Conservation (phyloP, 2,888 invertebrate species). For the Melitaea athalia region DNA sequence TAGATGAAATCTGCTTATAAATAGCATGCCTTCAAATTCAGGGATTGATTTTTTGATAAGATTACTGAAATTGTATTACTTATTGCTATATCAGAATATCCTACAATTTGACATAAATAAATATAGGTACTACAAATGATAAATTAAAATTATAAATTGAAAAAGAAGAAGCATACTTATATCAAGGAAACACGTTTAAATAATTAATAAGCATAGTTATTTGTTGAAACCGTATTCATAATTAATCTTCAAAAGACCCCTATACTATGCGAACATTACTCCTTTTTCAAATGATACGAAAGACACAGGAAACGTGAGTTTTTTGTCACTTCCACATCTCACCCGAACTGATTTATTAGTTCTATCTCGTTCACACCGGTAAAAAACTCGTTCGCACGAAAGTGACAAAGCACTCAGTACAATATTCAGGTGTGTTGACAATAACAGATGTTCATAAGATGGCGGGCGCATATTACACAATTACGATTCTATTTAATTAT, state of each 20-base stretch:
- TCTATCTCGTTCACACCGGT: slow-evolving; percentile 50
- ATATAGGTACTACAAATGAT: neutral
- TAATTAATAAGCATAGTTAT: neutral
- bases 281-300: slow-evolving; percentile 81
- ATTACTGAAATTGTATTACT: neutral
- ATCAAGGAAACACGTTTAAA: neutral
- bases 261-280: slow-evolving; percentile 68
- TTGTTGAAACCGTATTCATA: neutral
- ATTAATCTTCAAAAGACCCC: slow-evolving; percentile 16
- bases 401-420: slow-evolving; percentile 49
- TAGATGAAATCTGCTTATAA: slow-evolving; percentile 36
- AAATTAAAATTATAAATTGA: neutral
- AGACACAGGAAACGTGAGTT: slow-evolving; percentile 81
- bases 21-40: neutral
- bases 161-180: neutral
- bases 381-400: slow-evolving; percentile 39
- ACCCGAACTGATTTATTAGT: slow-evolving; percentile 54
- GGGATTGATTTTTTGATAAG: neutral
- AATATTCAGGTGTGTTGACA: slow-evolving; percentile 80
- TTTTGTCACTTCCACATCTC: slow-evolving; percentile 81
- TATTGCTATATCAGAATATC: neutral
- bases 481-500: slow-evolving; percentile 81
- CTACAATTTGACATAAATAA: neutral
- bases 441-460: slow-evolving; percentile 78
- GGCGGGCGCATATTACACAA: slow-evolving; percentile 77